Evolutionary conservation across 2,113 vertebrate genomes (phyloP), one percentile per base, ranked within the genome.

Genomic region (Scalopus aquaticus): DNA sequence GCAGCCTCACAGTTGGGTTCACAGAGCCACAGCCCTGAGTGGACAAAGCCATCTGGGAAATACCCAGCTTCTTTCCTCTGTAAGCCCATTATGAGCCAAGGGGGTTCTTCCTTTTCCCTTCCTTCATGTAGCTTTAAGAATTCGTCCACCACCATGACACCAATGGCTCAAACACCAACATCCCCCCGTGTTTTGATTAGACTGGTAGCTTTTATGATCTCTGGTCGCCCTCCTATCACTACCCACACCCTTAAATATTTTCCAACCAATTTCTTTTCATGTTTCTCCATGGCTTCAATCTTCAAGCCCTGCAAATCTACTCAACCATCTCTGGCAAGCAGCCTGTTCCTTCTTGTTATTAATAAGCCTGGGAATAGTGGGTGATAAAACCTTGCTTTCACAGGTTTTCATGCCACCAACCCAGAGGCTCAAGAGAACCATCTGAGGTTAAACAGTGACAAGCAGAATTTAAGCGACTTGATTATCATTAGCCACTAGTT

Each of bases 321-420:
- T 76, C 83, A 89, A 28, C 78, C 24, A 62, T 90, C 87, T 94
- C 95, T 90, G 80, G 87, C 87, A 91, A 0, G 0, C 46, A 84
- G 90, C 79, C 76, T 54, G 7, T 77, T 83, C 60, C 83, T 95
- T 37, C 72, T 87, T 88, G 73, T 87, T 91, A 95, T 90, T 96
- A 94, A 93, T 94, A 93, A 73, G 60, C 42, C n/a, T 58, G 76
- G 84, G 78, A 94, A 96, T 77, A 91, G 87, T 58, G 49, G 73
- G n/a, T 86, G 82, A 96, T 64, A 87, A 79, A 83, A 83, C 39
- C 39, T 67, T 86, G 70, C 42, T 86, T 90, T 67, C 89, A 67
- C 86, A 89, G 83, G 58, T 74, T 67, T 83, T 86, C 65, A 58
- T 0, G 2, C 39, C 56, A 89, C 74, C 83, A 87, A 58, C 70